A percentile compares a stretch with the other conserved stretches of the same genome.
Conservation (phyloP, 2,113 vertebrate genomes). For the Aspidoscelis tigris region DNA sequence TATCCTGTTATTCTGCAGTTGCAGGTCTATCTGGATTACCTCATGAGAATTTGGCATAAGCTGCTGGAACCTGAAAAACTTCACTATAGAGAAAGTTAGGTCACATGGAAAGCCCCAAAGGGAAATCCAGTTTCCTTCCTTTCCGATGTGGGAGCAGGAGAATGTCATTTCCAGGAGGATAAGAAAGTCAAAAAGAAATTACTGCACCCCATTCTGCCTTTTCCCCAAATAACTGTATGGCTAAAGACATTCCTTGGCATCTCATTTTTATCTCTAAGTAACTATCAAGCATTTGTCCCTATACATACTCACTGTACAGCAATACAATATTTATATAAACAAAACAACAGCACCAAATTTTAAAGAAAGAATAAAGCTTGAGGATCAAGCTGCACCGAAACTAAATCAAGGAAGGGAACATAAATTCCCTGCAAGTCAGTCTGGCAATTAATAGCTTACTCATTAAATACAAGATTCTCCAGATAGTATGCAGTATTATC, state of each 20-base stretch:
- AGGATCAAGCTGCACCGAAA: conserved; percentile 14
- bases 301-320: conserved; percentile 2
- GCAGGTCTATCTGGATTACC: too few species aligned
- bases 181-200: neutral
- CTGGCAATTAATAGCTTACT: neutral
- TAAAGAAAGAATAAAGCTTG: neutral
- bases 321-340: conserved; percentile 5
- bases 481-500: neutral
- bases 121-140: neutral
- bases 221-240: too few species aligned
- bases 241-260: neutral
- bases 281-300: neutral
- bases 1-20: too few species aligned
- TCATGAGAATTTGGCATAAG: too few species aligned
- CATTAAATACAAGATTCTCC: conserved; percentile 5
- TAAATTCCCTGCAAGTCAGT: neutral
- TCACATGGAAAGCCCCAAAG: neutral
- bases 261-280: neutral
- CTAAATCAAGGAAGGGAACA: conserved; percentile 3
- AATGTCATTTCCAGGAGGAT: neutral
- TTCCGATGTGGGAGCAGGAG: neutral
- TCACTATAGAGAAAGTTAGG: too few species aligned
- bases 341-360: conserved; percentile 1
- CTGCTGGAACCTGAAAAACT: too few species aligned
- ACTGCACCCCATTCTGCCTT: neutral